Evolutionary conservation across 1,140 invertebrate species (phyloP).

Genomic region (Neodiprion fabricii): DNA sequence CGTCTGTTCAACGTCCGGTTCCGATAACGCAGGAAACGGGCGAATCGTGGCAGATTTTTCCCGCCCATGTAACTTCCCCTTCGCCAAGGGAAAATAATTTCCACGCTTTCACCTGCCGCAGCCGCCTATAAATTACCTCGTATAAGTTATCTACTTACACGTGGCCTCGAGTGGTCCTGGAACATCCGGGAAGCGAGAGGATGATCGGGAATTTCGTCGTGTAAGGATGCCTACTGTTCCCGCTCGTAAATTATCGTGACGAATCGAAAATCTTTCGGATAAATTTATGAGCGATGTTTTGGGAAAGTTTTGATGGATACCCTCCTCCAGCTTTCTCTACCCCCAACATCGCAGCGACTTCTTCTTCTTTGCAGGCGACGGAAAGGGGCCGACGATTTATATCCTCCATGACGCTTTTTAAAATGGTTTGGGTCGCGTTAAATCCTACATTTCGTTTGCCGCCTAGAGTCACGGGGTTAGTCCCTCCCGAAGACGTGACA

Average conservation of each 20-base stretch:
- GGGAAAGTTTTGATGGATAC: background rate
- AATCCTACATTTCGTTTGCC: too few relatives aligned
- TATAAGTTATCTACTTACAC: too few relatives aligned
- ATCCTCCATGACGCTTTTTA: background rate
- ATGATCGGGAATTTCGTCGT: too few relatives aligned
- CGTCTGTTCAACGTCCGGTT: slow-evolving; percentile 35
- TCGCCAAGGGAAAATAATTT: too few relatives aligned
- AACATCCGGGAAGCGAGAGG: too few relatives aligned
- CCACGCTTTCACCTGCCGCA: too few relatives aligned
- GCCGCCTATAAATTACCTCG: too few relatives aligned
- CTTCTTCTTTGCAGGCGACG: background rate
- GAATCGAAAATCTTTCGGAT: background rate
- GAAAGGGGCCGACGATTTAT: background rate
- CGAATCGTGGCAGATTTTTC: slow-evolving; percentile 14
- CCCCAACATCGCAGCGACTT: too few relatives aligned
- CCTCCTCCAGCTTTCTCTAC: background rate
- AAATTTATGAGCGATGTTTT: background rate
- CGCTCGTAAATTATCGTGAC: background rate
- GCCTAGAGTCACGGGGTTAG: too few relatives aligned
- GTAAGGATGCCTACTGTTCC: too few relatives aligned
- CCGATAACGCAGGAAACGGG: slow-evolving; percentile 30
- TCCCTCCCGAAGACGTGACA: too few relatives aligned
- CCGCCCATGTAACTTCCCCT: background rate
- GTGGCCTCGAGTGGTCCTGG: too few relatives aligned
- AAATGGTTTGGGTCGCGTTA: background rate